Evolutionary conservation across 2,113 vertebrate genomes (phyloP).

Genomic region (Motacilla tschutschensis): DNA sequence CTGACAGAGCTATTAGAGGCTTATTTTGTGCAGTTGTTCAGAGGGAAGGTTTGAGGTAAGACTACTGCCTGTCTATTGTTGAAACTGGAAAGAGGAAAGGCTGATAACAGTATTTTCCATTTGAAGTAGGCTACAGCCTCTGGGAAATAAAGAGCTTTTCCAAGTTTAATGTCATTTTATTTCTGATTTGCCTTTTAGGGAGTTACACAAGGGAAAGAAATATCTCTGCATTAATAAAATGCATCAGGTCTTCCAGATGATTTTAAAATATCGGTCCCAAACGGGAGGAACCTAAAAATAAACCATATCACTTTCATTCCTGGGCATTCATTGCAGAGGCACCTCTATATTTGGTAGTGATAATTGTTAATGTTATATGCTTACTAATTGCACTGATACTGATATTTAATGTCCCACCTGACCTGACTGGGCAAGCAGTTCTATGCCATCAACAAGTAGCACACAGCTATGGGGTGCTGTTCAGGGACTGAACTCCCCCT

Average conservation of each 20-base stretch:
- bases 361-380: not conserved
- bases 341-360: constrained; percentile 22
- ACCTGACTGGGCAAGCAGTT: not conserved
- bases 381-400: constrained; percentile 22
- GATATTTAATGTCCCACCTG: not conserved
- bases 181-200: constrained; percentile 22
- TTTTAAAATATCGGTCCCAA: constrained; percentile 56
- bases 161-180: constrained; percentile 46
- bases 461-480: not conserved
- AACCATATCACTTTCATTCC: constrained; percentile 30
- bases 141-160: constrained; percentile 53
- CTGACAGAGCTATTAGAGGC: not conserved
- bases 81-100: not conserved
- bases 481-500: not conserved
- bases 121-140: constrained; percentile 48
- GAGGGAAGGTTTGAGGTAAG: not conserved
- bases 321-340: constrained; percentile 30
- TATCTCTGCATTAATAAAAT: constrained; percentile 50
- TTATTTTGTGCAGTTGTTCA: not conserved
- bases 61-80: not conserved
- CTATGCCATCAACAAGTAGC: not conserved
- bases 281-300: constrained; percentile 60
- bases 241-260: constrained; percentile 40
- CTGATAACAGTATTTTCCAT: constrained; percentile 2
- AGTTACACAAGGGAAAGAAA: not conserved